Conservation (phyloP, 2,113 vertebrate species). For the Variabilichromis moorii region DNA sequence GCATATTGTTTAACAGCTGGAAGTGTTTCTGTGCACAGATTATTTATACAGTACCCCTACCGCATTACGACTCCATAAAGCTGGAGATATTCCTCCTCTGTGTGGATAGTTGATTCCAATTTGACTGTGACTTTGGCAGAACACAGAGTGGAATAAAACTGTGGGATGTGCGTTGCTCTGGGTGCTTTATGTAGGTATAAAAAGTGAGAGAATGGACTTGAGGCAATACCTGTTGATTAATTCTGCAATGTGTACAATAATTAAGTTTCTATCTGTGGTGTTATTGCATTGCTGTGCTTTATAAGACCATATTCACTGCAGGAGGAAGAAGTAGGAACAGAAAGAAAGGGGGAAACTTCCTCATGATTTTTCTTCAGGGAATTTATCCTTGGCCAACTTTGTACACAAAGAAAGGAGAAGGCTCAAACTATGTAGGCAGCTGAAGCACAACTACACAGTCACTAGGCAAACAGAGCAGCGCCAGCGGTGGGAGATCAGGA, state of each 20-base stretch:
- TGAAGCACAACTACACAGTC: neutral
- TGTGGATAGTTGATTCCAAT: conserved; percentile 51
- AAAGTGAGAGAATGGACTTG: neutral
- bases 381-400: neutral
- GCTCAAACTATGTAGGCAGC: neutral
- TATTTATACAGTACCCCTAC: conserved; percentile 61
- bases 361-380: neutral
- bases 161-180: conserved; percentile 10
- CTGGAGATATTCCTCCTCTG: conserved; percentile 45
- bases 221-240: neutral
- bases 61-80: conserved; percentile 52
- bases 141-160: conserved; percentile 27
- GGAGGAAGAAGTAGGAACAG: neutral
- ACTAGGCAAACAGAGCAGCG: neutral
- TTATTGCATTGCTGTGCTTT: neutral
- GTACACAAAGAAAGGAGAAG: neutral
- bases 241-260: neutral
- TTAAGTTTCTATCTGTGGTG: neutral
- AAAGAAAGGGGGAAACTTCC: neutral
- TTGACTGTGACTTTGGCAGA: conserved; percentile 53
- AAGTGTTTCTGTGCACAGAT: conserved; percentile 59
- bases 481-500: neutral
- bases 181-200: neutral
- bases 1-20: conserved; percentile 62
- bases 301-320: neutral